These are phyloP conservation scores for Thecocarcelia acutangulata DNA, from an alignment of 2,888 invertebrate species.

Conservation along the genomic window DNA sequence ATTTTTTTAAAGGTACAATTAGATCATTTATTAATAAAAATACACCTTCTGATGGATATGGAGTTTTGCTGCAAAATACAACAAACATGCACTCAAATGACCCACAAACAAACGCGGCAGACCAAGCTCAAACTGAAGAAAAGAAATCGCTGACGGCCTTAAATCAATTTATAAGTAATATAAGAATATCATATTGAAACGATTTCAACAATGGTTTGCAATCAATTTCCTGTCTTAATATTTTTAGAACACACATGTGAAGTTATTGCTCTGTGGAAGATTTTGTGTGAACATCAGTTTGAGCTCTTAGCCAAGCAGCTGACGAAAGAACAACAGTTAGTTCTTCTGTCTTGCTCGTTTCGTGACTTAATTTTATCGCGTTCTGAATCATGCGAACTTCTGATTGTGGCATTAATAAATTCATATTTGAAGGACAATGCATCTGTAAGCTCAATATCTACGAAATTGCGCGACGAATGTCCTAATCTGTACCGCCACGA, in stretches of 20 bases:
- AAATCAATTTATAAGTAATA: conserved; percentile 86
- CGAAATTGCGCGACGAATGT: conserved; percentile 92
- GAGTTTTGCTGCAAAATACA: conserved; percentile 72
- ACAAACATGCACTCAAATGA: conserved; percentile 73
- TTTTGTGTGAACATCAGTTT: conserved; percentile 95
- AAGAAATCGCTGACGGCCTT: conserved; percentile 89
- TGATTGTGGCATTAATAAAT: conserved; percentile 93
- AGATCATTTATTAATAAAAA: conserved; percentile 73
- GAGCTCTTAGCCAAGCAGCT: conserved; percentile 88
- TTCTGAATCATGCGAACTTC: conserved; percentile 85
- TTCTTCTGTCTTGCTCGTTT: conserved; percentile 85
- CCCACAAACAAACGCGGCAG: conserved; percentile 76
- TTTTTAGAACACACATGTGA: conserved; percentile 88
- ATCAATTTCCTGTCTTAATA: background rate
- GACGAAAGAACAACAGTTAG: conserved; percentile 85
- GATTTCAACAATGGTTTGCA: too few relatives aligned
- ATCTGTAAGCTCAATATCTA: conserved; percentile 94
- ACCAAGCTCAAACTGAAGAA: conserved; percentile 85
- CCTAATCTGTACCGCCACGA: conserved; percentile 96
- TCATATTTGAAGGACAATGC: conserved; percentile 97
- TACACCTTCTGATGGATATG: conserved; percentile 74
- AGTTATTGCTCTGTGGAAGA: conserved; percentile 95
- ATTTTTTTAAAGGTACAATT: conserved; percentile 71
- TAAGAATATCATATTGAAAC: background rate
- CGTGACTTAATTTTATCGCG: conserved; percentile 82